phyloP scores from a whole-genome alignment of 2,797 vertebrate genomes.

The Prionace glauca region DNA sequence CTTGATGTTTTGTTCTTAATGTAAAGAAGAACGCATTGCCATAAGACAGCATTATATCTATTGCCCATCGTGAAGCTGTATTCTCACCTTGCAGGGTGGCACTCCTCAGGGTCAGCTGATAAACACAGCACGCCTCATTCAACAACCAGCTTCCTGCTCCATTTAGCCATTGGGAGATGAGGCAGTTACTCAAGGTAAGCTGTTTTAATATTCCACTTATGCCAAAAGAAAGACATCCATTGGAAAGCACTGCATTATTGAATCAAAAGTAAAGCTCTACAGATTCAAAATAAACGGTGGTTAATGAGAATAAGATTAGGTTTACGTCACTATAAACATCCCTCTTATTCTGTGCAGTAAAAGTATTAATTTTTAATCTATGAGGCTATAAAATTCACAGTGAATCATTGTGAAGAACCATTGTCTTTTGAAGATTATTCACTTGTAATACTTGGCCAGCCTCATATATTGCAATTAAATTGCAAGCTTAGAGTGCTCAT shows the following conservation, averaged over 20 bases:
- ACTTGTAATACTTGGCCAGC: not conserved
- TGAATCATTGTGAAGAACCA: not conserved
- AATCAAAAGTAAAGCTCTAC: constrained; percentile 4
- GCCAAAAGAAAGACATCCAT: not conserved
- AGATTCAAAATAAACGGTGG: not conserved
- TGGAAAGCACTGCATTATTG: not conserved
- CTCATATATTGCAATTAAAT: constrained; percentile 26
- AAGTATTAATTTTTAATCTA: constrained; percentile 26
- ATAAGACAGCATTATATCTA: not conserved
- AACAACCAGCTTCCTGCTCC: not conserved
- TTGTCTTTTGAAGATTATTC: constrained; percentile 10
- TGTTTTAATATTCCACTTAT: not conserved
- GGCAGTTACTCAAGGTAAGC: not conserved
- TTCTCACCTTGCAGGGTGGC: not conserved
- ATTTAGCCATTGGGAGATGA: not conserved
- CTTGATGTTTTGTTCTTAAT: constrained; percentile 4
- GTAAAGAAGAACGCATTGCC: not conserved
- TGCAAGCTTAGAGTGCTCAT: not conserved
- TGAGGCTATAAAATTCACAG: not conserved
- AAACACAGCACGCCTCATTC: not conserved
- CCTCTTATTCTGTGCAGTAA: not conserved
- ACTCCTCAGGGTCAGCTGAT: not conserved
- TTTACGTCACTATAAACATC: not conserved
- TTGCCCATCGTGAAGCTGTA: not conserved
- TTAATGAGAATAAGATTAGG: constrained; percentile 20